Evolutionary conservation across 2,797 vertebrate species (phyloP).

Genomic region (Eleutherodactylus coqui): DNA sequence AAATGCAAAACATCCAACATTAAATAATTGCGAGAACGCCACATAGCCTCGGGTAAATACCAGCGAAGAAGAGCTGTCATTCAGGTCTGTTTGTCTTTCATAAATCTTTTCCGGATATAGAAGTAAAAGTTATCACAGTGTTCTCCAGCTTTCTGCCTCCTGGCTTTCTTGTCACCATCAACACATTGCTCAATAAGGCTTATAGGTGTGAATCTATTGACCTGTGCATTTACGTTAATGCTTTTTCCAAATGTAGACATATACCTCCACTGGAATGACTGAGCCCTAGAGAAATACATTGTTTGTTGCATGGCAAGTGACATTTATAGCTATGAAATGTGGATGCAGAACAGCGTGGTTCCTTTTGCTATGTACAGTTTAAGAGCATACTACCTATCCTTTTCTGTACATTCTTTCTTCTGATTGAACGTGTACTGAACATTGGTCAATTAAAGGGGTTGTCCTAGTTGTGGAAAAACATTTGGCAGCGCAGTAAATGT

Average conservation of each 20-base stretch:
- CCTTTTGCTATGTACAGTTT: not conserved
- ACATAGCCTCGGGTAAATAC: conserved; percentile 54
- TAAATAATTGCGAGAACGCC: conserved; percentile 51
- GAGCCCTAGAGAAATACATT: not conserved
- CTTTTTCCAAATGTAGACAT: not conserved
- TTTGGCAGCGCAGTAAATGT: no score
- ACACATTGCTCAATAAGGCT: conserved; percentile 33
- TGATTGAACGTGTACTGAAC: not conserved
- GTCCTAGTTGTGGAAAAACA: no score
- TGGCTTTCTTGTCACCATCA: conserved; percentile 8
- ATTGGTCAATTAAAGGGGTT: not conserved
- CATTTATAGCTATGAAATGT: not conserved
- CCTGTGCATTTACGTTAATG: not conserved
- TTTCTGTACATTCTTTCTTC: not conserved
- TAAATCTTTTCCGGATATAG: conserved; percentile 56
- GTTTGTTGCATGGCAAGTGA: not conserved
- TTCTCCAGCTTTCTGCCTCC: conserved; percentile 7
- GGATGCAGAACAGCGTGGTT: not conserved
- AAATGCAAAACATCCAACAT: conserved; percentile 56
- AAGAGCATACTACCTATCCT: not conserved
- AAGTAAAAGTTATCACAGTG: conserved; percentile 28
- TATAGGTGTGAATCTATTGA: conserved; percentile 17
- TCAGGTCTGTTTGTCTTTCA: conserved; percentile 51
- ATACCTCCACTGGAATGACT: not conserved
- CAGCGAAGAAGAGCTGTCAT: conserved; percentile 32